Evolutionary conservation across 23 tunicate genomes (phyloP).

Genomic region (Clavelina lepadiformis): DNA sequence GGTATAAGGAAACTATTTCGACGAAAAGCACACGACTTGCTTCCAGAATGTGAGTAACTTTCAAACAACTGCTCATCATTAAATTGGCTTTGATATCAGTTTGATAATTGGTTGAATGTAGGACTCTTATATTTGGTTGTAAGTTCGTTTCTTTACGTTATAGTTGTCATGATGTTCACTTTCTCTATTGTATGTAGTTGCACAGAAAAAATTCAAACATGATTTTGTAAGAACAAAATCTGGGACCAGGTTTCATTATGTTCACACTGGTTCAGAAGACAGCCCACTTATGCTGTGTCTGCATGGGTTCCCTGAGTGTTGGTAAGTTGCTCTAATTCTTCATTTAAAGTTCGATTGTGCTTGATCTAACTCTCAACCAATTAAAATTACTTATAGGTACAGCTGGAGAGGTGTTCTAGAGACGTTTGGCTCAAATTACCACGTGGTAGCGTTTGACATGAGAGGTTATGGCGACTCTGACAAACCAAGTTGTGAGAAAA

Average conservation of each 20-base stretch:
- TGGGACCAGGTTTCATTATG: slow-evolving; percentile 68
- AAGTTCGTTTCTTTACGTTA: too few species aligned
- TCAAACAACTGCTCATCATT: too few species aligned
- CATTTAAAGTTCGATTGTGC: neutral
- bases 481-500: slow-evolving; percentile 59
- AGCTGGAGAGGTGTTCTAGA: slow-evolving; percentile 45
- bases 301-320: slow-evolving; percentile 80
- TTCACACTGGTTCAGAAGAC: slow-evolving; percentile 44
- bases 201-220: slow-evolving; percentile 30
- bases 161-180: too few species aligned
- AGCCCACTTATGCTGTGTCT: slow-evolving; percentile 46
- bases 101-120: too few species aligned
- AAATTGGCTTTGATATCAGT: too few species aligned
- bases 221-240: slow-evolving; percentile 47
- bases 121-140: too few species aligned
- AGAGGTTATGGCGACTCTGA: slow-evolving; percentile 87
- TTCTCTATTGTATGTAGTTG: slow-evolving; percentile 16
- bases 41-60: slow-evolving; percentile 18
- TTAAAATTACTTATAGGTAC: too few species aligned
- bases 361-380: neutral
- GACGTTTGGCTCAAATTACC: slow-evolving; percentile 31
- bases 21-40: slow-evolving; percentile 1
- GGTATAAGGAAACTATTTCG: slow-evolving; percentile 2
- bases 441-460: slow-evolving; percentile 81
- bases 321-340: too few species aligned